phyloP scores from a whole-genome alignment of 1,140 invertebrate species.

The Chionoecetes opilio region DNA sequence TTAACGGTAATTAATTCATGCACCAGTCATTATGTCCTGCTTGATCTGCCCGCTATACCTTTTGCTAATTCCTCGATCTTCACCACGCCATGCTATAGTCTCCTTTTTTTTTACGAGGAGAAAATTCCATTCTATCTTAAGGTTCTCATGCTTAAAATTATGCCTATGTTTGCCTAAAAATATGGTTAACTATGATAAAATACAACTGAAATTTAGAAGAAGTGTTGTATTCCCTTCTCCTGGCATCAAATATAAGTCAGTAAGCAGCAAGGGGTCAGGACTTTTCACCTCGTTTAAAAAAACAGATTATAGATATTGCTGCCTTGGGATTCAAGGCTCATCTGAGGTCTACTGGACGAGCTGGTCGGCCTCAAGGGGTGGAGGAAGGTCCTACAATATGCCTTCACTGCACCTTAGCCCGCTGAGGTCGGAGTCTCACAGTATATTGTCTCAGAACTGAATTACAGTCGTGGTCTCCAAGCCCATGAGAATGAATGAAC shows the following conservation, averaged over 20 bases:
- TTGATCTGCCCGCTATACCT: background rate
- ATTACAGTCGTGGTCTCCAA: background rate
- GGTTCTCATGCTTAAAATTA: too few species aligned
- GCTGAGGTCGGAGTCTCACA: background rate
- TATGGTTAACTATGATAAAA: too few species aligned
- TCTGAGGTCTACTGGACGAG: background rate
- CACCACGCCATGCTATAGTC: background rate
- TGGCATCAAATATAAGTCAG: too few species aligned
- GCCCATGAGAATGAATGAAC: background rate
- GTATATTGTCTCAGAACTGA: conserved; percentile 7
- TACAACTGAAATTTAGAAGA: too few species aligned
- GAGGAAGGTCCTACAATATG: background rate
- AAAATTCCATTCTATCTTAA: too few species aligned
- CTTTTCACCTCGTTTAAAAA: too few species aligned
- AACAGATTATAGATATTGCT: too few species aligned
- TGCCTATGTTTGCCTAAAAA: too few species aligned
- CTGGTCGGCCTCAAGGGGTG: background rate
- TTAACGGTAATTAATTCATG: background rate
- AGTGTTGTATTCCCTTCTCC: too few species aligned
- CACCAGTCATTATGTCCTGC: background rate
- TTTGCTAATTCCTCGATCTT: conserved; percentile 7
- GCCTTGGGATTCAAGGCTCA: background rate
- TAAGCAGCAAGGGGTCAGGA: too few species aligned
- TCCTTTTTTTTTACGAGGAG: too few species aligned
- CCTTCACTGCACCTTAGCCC: background rate